Conservation (phyloP, 2,113 vertebrate genomes). For the Cyprinodon variegatus region DNA sequence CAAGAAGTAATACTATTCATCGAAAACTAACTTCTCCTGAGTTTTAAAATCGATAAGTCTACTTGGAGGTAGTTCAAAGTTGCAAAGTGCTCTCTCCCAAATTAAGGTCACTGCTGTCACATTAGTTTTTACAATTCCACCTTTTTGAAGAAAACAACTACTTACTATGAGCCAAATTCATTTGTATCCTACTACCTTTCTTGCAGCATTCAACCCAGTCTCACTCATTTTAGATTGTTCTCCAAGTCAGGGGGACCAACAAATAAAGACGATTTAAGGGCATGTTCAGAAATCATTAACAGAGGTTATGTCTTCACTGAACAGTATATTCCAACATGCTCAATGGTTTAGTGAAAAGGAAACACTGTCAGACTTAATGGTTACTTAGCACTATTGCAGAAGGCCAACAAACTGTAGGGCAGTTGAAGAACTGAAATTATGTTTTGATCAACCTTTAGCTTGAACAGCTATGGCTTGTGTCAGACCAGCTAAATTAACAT, state of each 20-base stretch:
- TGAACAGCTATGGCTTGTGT: background rate
- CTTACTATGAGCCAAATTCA: background rate
- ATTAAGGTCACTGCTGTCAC: background rate
- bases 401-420: background rate
- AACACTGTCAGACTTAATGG: constrained; percentile 15
- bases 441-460: background rate
- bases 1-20: constrained; percentile 7
- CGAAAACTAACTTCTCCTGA: constrained; percentile 28
- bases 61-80: background rate
- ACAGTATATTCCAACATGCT: constrained; percentile 19
- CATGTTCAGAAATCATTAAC: constrained; percentile 70
- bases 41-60: background rate
- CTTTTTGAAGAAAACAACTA: background rate
- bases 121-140: background rate
- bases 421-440: background rate
- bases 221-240: constrained; percentile 20
- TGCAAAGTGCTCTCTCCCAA: background rate
- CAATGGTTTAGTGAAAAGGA: constrained; percentile 5
- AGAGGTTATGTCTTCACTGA: constrained; percentile 57
- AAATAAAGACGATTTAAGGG: constrained; percentile 63
- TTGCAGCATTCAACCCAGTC: constrained; percentile 1
- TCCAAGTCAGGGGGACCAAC: constrained; percentile 28
- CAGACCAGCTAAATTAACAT: background rate
- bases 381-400: background rate
- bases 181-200: background rate